Evolutionary conservation across 2,113 vertebrate genomes (phyloP).

Genomic region (Ciconia maguari): DNA sequence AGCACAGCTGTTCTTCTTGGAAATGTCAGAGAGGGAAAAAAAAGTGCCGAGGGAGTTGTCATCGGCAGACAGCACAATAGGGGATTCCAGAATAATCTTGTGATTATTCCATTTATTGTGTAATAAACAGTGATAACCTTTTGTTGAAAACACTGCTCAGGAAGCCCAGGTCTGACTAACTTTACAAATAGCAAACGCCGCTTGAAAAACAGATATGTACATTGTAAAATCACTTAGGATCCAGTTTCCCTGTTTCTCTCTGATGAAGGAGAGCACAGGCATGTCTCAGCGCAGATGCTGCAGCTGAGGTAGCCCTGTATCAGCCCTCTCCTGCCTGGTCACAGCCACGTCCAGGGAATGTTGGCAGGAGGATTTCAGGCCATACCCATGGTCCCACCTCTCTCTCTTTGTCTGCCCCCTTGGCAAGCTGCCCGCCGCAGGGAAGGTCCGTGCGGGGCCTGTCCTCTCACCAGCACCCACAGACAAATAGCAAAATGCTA

Average conservation of each 20-base stretch:
- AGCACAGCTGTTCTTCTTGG: conserved; percentile 41
- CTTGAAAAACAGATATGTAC: background rate
- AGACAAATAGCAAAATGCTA: background rate
- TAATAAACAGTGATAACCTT: background rate
- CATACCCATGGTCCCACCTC: background rate
- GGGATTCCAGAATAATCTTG: background rate
- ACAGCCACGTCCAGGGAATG: background rate
- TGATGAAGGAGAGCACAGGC: background rate
- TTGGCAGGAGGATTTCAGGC: background rate
- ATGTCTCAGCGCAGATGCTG: background rate
- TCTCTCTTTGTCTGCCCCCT: background rate
- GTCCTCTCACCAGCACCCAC: background rate
- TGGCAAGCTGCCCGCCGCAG: rapidly evolving
- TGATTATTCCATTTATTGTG: too few relatives aligned
- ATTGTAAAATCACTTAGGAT: background rate
- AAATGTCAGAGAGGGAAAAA: conserved; percentile 8
- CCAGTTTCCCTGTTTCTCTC: background rate
- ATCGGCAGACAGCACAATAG: background rate
- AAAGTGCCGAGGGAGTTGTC: background rate
- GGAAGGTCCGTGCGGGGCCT: background rate
- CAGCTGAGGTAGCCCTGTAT: background rate
- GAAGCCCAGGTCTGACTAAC: background rate
- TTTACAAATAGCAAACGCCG: background rate
- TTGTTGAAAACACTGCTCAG: background rate
- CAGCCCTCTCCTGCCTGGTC: background rate